Percentiles rank a stretch among this genome's conserved stretches.
These are phyloP conservation scores for Tragelaphus eurycerus DNA, from an alignment of 2,797 vertebrate genomes.

Conservation along the genomic window DNA sequence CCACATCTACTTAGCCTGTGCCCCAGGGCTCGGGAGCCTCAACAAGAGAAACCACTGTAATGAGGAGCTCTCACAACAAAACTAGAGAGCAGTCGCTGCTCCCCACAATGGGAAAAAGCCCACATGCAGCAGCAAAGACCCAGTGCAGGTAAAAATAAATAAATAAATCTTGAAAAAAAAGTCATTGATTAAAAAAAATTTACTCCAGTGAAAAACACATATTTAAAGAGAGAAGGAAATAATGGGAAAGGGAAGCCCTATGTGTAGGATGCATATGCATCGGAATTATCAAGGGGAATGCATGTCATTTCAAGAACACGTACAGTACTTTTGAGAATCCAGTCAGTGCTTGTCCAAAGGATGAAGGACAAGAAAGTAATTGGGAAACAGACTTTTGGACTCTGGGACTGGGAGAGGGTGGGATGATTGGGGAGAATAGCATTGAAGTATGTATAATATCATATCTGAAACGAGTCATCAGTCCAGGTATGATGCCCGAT, in stretches of 20 bases:
- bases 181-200: background rate
- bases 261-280: background rate
- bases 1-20: background rate
- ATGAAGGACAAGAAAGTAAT: background rate
- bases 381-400: no score
- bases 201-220: background rate
- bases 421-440: no score
- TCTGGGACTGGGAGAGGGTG: no score
- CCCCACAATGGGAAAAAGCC: background rate
- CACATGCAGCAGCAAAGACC: accelerated
- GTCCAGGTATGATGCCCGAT: no score
- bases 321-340: no score
- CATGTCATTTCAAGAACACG: background rate
- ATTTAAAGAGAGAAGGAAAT: background rate
- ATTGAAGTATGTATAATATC: no score
- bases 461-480: no score
- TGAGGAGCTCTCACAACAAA: accelerated
- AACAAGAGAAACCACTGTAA: background rate
- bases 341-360: background rate
- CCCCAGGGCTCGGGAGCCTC: background rate
- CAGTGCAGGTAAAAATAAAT: background rate
- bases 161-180: background rate
- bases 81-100: background rate
- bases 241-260: background rate
- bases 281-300: no score